Percentiles rank a stretch among this genome's conserved stretches.
These are phyloP conservation scores for Reticulitermes speratus DNA, from an alignment of 1,140 invertebrate genomes.

Conservation along the genomic window DNA sequence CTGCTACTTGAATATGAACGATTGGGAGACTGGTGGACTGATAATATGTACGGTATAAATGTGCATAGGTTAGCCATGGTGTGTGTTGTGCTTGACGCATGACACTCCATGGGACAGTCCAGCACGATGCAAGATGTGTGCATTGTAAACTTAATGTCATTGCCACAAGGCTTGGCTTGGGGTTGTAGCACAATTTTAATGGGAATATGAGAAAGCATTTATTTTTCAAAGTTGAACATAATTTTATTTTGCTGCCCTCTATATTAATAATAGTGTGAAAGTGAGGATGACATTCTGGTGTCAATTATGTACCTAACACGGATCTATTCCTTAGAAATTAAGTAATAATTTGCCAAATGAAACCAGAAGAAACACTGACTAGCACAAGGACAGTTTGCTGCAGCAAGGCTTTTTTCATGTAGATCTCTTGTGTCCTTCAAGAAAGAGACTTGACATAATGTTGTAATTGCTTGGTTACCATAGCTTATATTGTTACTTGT, in stretches of 20 bases:
- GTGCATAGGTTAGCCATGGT: slow-evolving; percentile 1
- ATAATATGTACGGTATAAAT: neutral
- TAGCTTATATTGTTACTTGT: slow-evolving; percentile 19
- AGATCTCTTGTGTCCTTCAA: neutral
- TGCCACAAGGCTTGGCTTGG: neutral
- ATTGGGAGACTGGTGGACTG: neutral
- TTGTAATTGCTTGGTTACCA: slow-evolving; percentile 27
- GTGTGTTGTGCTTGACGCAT: neutral
- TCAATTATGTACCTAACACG: slow-evolving; percentile 16
- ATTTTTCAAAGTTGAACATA: slow-evolving; percentile 17
- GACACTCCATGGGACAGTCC: neutral
- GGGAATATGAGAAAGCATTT: slow-evolving; percentile 15
- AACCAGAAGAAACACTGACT: neutral
- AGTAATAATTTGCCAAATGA: slow-evolving; percentile 7
- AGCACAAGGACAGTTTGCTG: neutral
- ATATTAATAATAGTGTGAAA: neutral
- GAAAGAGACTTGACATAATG: neutral
- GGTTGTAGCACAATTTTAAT: neutral
- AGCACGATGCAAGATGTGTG: neutral
- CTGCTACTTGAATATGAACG: neutral
- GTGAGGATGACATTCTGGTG: neutral
- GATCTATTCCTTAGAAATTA: neutral
- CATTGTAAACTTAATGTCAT: neutral
- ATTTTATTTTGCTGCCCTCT: slow-evolving; percentile 4
- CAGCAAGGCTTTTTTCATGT: neutral